Evolutionary conservation across 1,140 invertebrate species (phyloP).

Genomic region (Dinoponera quadriceps): DNA sequence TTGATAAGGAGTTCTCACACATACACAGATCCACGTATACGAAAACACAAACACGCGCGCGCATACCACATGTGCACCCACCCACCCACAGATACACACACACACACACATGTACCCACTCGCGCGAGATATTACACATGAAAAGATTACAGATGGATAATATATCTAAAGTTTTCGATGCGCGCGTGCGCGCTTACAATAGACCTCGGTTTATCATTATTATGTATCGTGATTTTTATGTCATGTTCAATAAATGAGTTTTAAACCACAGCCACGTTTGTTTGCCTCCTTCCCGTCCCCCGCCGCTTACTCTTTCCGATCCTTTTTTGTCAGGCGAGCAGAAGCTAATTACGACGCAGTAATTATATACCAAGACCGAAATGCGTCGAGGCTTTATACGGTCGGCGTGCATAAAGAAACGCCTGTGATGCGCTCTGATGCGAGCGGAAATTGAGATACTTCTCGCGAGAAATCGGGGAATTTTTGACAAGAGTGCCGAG

Average conservation of each 20-base stretch:
- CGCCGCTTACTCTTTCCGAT: not conserved
- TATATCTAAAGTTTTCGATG: conserved; percentile 73
- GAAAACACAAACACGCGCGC: not conserved
- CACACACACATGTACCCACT: not conserved
- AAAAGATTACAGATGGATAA: conserved; percentile 69
- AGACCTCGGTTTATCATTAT: conserved; percentile 76
- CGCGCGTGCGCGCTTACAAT: conserved; percentile 62
- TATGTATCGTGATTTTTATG: conserved; percentile 83
- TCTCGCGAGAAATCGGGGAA: not conserved
- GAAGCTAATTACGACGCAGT: not conserved
- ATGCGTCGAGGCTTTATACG: not conserved
- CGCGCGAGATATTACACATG: conserved; percentile 67
- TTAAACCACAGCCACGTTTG: conserved; percentile 59
- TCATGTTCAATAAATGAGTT: conserved; percentile 84
- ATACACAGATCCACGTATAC: not conserved
- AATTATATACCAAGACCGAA: not conserved
- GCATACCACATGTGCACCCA: conserved; percentile 2
- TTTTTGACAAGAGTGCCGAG: not conserved
- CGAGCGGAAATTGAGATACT: not conserved
- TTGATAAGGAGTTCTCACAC: conserved; percentile 73
- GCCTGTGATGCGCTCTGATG: not conserved
- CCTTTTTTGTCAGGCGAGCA: not conserved
- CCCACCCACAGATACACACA: not conserved
- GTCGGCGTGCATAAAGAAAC: not conserved
- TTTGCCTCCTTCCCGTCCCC: not conserved